These are phyloP conservation scores for Paramisgurnus dabryanus DNA, from an alignment of 2,113 vertebrate genomes.

Conservation along the genomic window DNA sequence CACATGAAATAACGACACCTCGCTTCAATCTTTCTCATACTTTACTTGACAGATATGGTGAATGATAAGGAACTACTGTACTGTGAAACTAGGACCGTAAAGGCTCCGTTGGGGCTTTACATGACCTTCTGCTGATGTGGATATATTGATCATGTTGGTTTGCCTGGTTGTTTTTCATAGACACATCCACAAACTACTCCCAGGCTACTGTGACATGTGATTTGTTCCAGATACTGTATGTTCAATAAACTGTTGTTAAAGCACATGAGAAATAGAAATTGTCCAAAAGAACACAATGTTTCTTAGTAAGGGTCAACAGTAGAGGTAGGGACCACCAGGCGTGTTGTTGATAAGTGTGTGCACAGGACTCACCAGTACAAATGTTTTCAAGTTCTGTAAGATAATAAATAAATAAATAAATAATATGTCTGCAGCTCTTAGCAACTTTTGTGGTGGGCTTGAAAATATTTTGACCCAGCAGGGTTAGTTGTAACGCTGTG, in stretches of 20 bases:
- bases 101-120: constrained; percentile 10
- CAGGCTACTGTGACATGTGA: background rate
- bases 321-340: background rate
- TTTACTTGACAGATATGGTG: constrained; percentile 7
- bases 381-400: too few species aligned
- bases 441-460: too few species aligned
- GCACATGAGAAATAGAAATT: background rate
- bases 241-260: background rate
- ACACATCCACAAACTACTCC: constrained; percentile 7
- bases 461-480: too few species aligned
- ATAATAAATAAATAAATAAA: too few species aligned
- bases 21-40: background rate
- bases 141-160: constrained; percentile 34
- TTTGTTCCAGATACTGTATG: background rate
- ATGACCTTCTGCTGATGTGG: constrained; percentile 15
- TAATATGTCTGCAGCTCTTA: too few species aligned
- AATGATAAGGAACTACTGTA: constrained; percentile 30
- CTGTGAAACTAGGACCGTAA: constrained; percentile 19
- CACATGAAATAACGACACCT: background rate
- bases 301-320: background rate
- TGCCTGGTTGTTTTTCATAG: background rate
- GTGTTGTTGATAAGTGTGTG: too few species aligned
- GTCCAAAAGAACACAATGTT: background rate
- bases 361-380: too few species aligned
- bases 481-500: too few species aligned